phyloP scores from a whole-genome alignment of 1,140 invertebrate genomes.

The Apolygus lucorum region DNA sequence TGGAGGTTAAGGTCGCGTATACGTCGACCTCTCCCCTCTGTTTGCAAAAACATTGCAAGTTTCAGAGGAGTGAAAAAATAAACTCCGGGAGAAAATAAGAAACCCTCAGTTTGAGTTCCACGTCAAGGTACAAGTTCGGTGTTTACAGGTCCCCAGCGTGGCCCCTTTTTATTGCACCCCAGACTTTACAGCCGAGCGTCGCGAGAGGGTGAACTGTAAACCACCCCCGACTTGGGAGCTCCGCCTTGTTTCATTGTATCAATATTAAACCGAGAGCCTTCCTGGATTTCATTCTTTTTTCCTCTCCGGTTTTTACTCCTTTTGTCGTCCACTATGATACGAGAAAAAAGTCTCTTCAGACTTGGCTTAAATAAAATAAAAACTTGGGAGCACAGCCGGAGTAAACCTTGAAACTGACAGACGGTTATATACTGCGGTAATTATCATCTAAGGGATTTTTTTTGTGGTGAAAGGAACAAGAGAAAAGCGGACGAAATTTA shows the following conservation, averaged over 20 bases:
- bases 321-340: not conserved
- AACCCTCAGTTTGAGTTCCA: not conserved
- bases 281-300: too few relatives aligned
- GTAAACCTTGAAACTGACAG: not conserved
- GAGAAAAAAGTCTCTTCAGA: not conserved
- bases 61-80: not conserved
- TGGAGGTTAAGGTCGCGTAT: not conserved
- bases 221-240: not conserved
- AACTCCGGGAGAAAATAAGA: not conserved
- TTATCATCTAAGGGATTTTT: too few relatives aligned
- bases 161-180: not conserved
- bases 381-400: not conserved
- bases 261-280: not conserved
- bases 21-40: not conserved
- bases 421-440: not conserved
- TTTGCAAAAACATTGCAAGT: not conserved
- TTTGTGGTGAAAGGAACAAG: too few relatives aligned
- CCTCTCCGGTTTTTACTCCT: not conserved
- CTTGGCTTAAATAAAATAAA: not conserved
- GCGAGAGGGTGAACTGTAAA: not conserved
- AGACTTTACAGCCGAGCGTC: not conserved
- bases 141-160: not conserved
- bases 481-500: too few relatives aligned
- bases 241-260: not conserved
- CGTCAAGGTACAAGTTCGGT: not conserved